Base-by-base conservation (phyloP, 1,140 invertebrate genomes). In the Lineus longissimus region DNA sequence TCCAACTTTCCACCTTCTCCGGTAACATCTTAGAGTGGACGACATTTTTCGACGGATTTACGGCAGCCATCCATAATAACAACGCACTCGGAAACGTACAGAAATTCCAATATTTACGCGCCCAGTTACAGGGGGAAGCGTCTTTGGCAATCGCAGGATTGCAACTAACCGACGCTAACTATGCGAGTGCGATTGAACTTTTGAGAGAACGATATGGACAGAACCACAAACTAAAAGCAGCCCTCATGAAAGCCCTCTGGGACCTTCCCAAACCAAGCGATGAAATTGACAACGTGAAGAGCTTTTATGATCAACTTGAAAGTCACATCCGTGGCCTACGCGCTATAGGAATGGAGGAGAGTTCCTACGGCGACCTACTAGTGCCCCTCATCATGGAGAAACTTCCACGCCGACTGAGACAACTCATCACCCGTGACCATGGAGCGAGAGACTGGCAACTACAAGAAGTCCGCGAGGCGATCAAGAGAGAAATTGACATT, bases 221-320 rank as follows among this genome's bases (percentile, higher is more conserved):
- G 25, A 25, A 33, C 7, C 33, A 59, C 25, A 61, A 57, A 55
- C 57, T 64, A 11, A 25, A 55, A 15, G 43, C 57, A 22, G 60
- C 62, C 11, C 51, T 15, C 43, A 64, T 59, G 30, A 55, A 64
- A 55, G 33, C 15, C 27, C 45, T 67, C 36, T 64, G 15, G n/a
- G 30, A 67, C 13, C 11, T 61, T 15, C 59, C 51, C 1, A 1
- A 55, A 1, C 62, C 62, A 6, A 31, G 2, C 51, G 2, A 9
- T 2, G 51, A 31, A 13, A 15, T 43, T 1, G 22, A 40, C 2
- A 66, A 57, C 56, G 30, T 59, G 15, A 54, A 54, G 45, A 56
- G 43, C n/a, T 61, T 61, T 58, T 59, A 64, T 55, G 61, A 66
- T 29, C 45, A 31, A 51, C 31, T 63, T 41, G 61, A 69, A 56